These are phyloP conservation scores for Onychostruthus taczanowskii DNA, from an alignment of 2,113 vertebrate species.

Conservation along the genomic window DNA sequence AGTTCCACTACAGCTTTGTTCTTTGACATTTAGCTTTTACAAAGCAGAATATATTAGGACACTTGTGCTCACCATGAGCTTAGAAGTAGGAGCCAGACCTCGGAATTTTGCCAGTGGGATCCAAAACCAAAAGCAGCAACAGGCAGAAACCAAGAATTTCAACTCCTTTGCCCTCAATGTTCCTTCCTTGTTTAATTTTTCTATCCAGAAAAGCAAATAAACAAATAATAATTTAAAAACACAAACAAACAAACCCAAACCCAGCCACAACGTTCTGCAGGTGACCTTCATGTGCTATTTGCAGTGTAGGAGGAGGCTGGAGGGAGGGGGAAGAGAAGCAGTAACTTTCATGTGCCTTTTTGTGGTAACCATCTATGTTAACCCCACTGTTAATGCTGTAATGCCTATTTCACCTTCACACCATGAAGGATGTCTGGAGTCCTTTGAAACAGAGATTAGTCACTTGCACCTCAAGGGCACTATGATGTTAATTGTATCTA, in stretches of 20 bases:
- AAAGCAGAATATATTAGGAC: neutral
- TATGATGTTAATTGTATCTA: neutral
- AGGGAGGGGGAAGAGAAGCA: neutral
- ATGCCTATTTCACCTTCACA: neutral
- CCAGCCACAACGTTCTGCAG: neutral
- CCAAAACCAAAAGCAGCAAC: neutral
- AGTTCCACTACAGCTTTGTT: neutral
- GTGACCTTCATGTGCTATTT: neutral
- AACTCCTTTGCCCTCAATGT: neutral
- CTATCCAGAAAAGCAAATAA: neutral
- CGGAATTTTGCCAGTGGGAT: neutral
- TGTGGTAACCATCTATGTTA: neutral
- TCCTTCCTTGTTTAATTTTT: neutral
- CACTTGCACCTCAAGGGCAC: neutral
- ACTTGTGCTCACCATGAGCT: neutral
- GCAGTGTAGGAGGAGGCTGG: neutral
- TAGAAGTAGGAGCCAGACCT: constrained; percentile 12
- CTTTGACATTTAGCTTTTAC: neutral
- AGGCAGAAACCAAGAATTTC: neutral
- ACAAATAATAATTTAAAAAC: too few relatives aligned
- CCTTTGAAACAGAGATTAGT: neutral
- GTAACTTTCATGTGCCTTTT: neutral
- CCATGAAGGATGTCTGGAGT: neutral
- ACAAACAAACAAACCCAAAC: neutral
- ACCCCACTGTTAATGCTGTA: neutral